Conservation (phyloP, 2,797 vertebrate species). For the Acipenser transmontanus region DNA sequence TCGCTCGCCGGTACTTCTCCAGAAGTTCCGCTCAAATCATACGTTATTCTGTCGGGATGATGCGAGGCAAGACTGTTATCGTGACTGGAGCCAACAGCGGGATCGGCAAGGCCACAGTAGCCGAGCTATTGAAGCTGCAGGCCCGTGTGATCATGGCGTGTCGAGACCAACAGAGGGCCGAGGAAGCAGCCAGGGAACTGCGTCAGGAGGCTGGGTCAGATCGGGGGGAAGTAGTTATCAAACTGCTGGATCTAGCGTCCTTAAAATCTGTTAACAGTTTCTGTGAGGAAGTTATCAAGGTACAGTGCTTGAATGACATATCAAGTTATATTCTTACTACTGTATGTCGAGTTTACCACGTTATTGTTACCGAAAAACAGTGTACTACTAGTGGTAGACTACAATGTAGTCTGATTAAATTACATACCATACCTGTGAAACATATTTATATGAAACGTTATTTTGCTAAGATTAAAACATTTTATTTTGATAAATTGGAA, state of each 20-base stretch:
- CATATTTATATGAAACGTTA: no score
- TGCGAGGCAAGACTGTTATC: constrained; percentile 85
- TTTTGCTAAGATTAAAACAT: no score
- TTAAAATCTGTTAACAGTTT: constrained; percentile 74
- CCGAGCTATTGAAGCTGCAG: constrained; percentile 70
- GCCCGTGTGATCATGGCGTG: constrained; percentile 90
- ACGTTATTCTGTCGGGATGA: constrained; percentile 35
- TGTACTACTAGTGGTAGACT: no score
- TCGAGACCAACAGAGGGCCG: constrained; percentile 68
- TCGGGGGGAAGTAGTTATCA: constrained; percentile 69
- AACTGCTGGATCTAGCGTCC: constrained; percentile 79
- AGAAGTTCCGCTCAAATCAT: constrained; percentile 34
- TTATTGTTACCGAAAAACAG: no score
- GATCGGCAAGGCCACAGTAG: constrained; percentile 76
- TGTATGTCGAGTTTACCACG: no score
- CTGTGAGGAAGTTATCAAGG: constrained; percentile 73
- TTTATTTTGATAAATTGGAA: no score
- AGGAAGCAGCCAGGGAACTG: constrained; percentile 71
- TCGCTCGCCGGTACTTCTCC: constrained; percentile 56
- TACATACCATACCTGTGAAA: no score
- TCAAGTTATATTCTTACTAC: no score
- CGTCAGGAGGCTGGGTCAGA: constrained; percentile 46
- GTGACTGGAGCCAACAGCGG: constrained; percentile 88
- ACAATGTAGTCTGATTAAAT: no score
- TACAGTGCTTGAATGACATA: constrained; percentile 25